Conservation (phyloP, 2,888 invertebrate species). For the Oscheius onirici region DNA sequence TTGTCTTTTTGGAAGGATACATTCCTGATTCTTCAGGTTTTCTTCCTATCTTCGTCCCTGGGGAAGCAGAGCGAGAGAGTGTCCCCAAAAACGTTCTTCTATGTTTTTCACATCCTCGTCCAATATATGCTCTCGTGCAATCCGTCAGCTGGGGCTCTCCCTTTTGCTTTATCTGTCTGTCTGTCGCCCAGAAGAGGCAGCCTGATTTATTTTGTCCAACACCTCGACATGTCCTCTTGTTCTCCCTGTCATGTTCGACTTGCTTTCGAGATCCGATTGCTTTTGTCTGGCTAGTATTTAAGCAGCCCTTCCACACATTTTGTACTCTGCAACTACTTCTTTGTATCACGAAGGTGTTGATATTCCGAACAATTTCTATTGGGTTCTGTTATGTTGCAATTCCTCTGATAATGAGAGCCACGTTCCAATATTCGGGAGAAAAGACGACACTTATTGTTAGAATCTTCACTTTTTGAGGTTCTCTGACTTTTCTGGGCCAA, state of each 20-base stretch:
- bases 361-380: too few species aligned
- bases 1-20: neutral
- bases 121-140: constrained; percentile 18
- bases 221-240: neutral
- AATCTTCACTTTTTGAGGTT: too few species aligned
- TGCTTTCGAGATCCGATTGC: neutral
- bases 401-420: too few species aligned
- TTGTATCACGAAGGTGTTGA: too few species aligned
- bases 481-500: too few species aligned
- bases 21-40: constrained; percentile 9
- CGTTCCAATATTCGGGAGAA: too few species aligned
- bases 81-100: constrained; percentile 18
- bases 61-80: neutral
- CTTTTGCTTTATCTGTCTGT: constrained; percentile 13
- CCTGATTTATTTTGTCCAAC: constrained; percentile 20
- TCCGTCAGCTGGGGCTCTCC: constrained; percentile 29
- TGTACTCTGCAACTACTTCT: too few species aligned
- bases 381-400: too few species aligned
- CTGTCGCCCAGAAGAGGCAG: constrained; percentile 16
- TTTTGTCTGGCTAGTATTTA: too few species aligned
- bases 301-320: too few species aligned
- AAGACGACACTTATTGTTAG: too few species aligned
- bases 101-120: constrained; percentile 11
- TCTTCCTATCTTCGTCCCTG: neutral
- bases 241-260: neutral